phyloP scores from a whole-genome alignment of 2,113 vertebrate genomes.

The Ictalurus furcatus region DNA sequence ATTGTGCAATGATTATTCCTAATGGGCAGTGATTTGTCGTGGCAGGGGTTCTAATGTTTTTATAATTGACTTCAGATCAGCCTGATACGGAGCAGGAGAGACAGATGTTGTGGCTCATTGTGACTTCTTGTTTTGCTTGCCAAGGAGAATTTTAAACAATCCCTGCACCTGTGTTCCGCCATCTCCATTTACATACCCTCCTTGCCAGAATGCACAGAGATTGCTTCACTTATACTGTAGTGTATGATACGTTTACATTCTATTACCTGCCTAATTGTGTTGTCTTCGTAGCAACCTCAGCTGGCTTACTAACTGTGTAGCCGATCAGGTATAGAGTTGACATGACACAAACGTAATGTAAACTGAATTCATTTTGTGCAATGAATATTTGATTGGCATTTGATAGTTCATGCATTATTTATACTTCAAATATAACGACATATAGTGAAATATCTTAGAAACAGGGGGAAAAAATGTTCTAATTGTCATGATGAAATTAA shows the following conservation, averaged over 20 bases:
- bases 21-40: conserved; percentile 54
- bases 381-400: neutral
- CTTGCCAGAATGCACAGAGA: neutral
- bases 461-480: neutral
- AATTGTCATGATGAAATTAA: neutral
- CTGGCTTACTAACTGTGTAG: neutral
- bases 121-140: conserved; percentile 43
- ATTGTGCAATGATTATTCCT: conserved; percentile 56
- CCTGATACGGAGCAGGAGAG: conserved; percentile 32
- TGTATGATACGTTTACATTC: neutral
- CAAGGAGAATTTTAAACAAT: conserved; percentile 48
- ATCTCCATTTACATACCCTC: conserved; percentile 20
- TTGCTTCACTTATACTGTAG: neutral
- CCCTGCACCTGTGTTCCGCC: conserved; percentile 47
- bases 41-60: conserved; percentile 51
- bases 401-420: too few species aligned
- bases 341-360: neutral
- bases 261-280: neutral
- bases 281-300: neutral
- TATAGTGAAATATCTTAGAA: neutral
- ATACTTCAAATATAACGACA: too few species aligned
- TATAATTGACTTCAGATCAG: conserved; percentile 56
- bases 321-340: neutral
- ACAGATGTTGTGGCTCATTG: conserved; percentile 54
- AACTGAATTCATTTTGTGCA: neutral